Conservation (phyloP, 1,140 invertebrate species). For the Bradynema listronoti region DNA sequence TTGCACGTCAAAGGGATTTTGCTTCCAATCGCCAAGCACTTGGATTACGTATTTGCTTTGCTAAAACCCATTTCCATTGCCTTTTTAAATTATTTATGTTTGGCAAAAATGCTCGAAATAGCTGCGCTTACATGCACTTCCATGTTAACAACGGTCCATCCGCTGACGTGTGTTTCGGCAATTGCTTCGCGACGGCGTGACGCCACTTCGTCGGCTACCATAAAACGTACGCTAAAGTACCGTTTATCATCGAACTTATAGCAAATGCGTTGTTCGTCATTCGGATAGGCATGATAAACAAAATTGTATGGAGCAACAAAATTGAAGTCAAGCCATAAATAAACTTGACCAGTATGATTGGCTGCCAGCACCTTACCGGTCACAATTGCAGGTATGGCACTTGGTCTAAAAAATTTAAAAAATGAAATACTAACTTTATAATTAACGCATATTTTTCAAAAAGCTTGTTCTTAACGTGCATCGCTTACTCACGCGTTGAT, state of each 20-base stretch:
- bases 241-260: constrained; percentile 58
- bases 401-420: constrained; percentile 35
- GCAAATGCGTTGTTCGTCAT: constrained; percentile 53
- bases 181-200: constrained; percentile 45
- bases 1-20: constrained; percentile 56
- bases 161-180: constrained; percentile 49
- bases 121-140: constrained; percentile 29
- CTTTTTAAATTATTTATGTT: neutral
- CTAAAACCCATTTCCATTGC: no score
- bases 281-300: constrained; percentile 52
- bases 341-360: constrained; percentile 57
- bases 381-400: constrained; percentile 41
- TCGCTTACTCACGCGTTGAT: constrained; percentile 50
- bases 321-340: constrained; percentile 54
- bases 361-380: constrained; percentile 55
- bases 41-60: constrained; percentile 56
- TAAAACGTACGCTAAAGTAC: constrained; percentile 54
- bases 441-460: no score
- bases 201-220: constrained; percentile 50
- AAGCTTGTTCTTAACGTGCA: no score
- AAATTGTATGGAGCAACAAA: constrained; percentile 54
- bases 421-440: constrained; percentile 6
- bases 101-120: neutral
- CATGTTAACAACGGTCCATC: constrained; percentile 51
- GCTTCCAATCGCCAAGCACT: constrained; percentile 51